Evolutionary conservation across 2,113 vertebrate species (phyloP).

Genomic region (Salvelinus fontinalis): DNA sequence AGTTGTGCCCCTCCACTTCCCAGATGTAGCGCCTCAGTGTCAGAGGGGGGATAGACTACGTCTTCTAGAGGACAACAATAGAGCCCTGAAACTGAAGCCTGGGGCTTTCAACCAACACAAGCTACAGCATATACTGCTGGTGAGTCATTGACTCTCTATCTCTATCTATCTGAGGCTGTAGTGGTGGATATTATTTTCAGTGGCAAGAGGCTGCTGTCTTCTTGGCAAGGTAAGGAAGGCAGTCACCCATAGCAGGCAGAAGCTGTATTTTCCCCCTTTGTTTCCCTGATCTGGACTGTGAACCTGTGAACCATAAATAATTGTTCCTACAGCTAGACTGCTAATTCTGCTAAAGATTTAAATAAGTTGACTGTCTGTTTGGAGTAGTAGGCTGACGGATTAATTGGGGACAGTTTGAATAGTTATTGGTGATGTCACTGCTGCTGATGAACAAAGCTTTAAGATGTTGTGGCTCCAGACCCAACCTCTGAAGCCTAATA

Average conservation of each 20-base stretch:
- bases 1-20: slow-evolving; percentile 58
- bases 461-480: background rate
- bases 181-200: background rate
- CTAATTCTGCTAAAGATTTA: slow-evolving; percentile 27
- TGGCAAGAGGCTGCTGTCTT: background rate
- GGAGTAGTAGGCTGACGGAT: slow-evolving; percentile 15
- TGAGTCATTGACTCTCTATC: slow-evolving; percentile 62
- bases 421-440: background rate
- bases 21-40: slow-evolving; percentile 32
- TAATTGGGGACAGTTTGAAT: slow-evolving; percentile 16
- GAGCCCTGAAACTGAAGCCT: slow-evolving; percentile 46
- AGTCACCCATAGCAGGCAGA: slow-evolving; percentile 33
- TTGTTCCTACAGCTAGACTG: slow-evolving; percentile 38
- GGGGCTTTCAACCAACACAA: slow-evolving; percentile 55
- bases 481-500: background rate
- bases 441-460: background rate
- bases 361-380: slow-evolving; percentile 27
- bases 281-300: slow-evolving; percentile 28
- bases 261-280: slow-evolving; percentile 9
- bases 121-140: slow-evolving; percentile 64
- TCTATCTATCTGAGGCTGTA: background rate
- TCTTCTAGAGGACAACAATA: slow-evolving; percentile 62
- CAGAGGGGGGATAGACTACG: slow-evolving; percentile 49
- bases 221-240: background rate
- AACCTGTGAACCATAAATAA: slow-evolving; percentile 44